These are phyloP conservation scores for Leptoclinus maculatus DNA, from an alignment of 2,797 vertebrate genomes.

Conservation along the genomic window DNA sequence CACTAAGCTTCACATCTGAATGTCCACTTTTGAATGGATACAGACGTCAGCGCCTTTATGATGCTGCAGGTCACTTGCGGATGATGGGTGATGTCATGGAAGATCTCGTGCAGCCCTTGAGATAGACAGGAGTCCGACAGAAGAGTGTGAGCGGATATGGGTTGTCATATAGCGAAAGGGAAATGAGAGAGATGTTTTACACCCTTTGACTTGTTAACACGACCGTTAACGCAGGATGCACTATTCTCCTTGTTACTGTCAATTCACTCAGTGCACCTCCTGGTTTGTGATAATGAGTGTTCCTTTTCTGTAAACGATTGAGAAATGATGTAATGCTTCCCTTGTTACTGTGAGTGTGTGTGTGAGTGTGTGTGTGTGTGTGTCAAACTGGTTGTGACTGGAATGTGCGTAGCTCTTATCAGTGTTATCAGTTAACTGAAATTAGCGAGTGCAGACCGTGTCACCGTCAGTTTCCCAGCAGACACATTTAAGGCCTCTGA, in stretches of 20 bases:
- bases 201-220: neutral
- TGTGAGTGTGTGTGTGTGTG: neutral
- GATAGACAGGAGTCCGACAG: slow-evolving; percentile 17
- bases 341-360: neutral
- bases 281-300: slow-evolving; percentile 5
- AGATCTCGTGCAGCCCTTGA: slow-evolving; percentile 21
- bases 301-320: slow-evolving; percentile 8
- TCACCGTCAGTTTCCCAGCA: slow-evolving; percentile 57
- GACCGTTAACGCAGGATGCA: slow-evolving; percentile 19
- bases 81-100: slow-evolving; percentile 53
- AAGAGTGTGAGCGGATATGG: slow-evolving; percentile 11
- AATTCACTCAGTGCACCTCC: neutral
- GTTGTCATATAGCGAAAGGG: neutral
- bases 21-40: slow-evolving; percentile 35
- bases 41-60: slow-evolving; percentile 26
- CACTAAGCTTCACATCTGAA: slow-evolving; percentile 22
- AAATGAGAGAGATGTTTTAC: neutral
- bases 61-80: slow-evolving; percentile 38
- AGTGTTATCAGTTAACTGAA: slow-evolving; percentile 36
- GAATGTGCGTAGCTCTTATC: slow-evolving; percentile 20
- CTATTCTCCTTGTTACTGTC: slow-evolving; percentile 23
- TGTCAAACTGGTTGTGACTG: neutral
- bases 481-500: slow-evolving; percentile 35
- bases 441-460: slow-evolving; percentile 48
- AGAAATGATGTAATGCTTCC: slow-evolving; percentile 4